phyloP scores from a whole-genome alignment of 53 echinoderm and acorn worm genomes.

The Henricia sp. region DNA sequence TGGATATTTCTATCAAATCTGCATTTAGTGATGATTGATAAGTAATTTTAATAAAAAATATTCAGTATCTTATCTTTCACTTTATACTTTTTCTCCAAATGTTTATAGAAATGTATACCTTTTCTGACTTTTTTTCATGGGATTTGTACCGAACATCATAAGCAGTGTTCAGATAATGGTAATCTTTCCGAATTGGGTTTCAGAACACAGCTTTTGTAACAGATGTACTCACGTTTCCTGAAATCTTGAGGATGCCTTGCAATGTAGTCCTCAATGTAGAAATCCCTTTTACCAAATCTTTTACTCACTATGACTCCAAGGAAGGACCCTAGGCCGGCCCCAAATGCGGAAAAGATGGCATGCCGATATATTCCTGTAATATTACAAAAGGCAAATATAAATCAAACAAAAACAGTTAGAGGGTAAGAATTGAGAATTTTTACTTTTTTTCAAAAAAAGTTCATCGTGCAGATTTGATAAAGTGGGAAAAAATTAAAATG shows the following conservation, averaged over 20 bases:
- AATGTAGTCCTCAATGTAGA: constrained; percentile 76
- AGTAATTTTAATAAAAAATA: too few species aligned
- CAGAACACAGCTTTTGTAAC: too few species aligned
- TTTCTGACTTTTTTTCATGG: too few species aligned
- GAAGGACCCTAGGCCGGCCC: constrained; percentile 66
- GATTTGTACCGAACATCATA: too few species aligned
- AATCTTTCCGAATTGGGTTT: too few species aligned
- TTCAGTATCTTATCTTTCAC: too few species aligned
- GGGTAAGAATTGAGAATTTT: neutral
- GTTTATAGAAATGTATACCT: too few species aligned
- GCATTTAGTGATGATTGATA: too few species aligned
- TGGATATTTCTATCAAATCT: too few species aligned
- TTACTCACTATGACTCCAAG: constrained; percentile 55
- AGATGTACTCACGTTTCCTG: constrained; percentile 38
- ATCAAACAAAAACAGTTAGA: neutral
- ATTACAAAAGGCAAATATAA: neutral
- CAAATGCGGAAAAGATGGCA: constrained; percentile 42
- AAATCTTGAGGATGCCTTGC: constrained; percentile 77
- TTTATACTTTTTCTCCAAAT: too few species aligned
- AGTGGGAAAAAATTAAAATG: too few species aligned
- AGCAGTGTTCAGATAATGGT: too few species aligned
- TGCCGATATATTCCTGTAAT: constrained; percentile 77
- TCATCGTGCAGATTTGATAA: neutral
- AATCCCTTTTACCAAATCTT: constrained; percentile 66
- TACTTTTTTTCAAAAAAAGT: neutral